Conservation (phyloP, 35 echinoderm and acorn worm species). For the Heliocidaris tuberculata region DNA sequence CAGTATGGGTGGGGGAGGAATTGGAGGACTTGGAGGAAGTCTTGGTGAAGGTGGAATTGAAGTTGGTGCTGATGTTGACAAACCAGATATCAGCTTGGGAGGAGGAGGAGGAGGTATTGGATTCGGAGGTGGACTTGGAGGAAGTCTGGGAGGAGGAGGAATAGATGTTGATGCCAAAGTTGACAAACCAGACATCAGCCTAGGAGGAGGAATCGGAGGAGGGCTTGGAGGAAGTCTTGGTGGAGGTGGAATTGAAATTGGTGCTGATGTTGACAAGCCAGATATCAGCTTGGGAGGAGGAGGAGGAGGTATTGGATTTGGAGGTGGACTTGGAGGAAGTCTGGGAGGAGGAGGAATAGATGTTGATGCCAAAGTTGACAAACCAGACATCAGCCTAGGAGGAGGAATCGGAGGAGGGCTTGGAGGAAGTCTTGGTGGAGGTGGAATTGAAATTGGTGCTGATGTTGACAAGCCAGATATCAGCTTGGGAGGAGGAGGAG, state of each 20-base stretch:
- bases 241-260: conserved; percentile 26
- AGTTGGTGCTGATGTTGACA: neutral
- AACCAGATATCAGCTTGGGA: conserved; percentile 26
- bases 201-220: conserved; percentile 26
- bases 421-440: conserved; percentile 44
- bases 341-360: neutral
- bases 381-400: conserved; percentile 34
- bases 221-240: too few species aligned
- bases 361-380: neutral
- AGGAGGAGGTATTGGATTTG: too few species aligned
- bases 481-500: neutral
- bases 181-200: conserved; percentile 11
- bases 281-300: neutral
- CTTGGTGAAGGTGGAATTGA: neutral
- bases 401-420: conserved; percentile 40
- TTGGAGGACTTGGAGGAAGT: neutral
- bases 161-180: conserved; percentile 28
- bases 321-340: neutral
- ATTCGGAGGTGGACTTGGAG: conserved; percentile 9
- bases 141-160: neutral
- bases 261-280: conserved; percentile 18
- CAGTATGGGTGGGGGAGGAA: conserved; percentile 18
- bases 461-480: conserved; percentile 27
- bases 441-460: neutral
- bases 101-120: too few species aligned